These are phyloP conservation scores for Sula dactylatra DNA, from an alignment of 2,113 vertebrate genomes.

Conservation along the genomic window DNA sequence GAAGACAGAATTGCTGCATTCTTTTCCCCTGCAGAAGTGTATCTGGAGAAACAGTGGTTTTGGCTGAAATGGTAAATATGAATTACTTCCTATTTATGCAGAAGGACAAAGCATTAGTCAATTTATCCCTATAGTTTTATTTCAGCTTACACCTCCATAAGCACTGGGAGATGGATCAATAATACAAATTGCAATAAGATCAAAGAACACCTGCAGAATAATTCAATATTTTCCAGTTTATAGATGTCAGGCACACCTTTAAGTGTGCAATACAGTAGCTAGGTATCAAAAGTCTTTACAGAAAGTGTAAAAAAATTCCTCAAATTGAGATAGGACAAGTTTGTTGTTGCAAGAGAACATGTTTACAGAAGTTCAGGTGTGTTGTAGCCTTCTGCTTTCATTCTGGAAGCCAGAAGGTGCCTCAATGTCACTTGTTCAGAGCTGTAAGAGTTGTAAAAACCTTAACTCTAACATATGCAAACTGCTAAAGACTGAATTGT, in stretches of 20 bases:
- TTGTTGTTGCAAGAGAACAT: background rate
- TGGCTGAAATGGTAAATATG: constrained; percentile 84
- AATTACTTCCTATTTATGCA: background rate
- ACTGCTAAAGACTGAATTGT: background rate
- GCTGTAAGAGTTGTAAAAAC: background rate
- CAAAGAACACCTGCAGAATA: background rate
- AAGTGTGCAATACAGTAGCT: background rate
- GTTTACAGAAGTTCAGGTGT: background rate
- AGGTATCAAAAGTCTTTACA: background rate
- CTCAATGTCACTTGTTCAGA: background rate
- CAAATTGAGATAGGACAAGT: background rate
- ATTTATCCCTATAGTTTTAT: background rate
- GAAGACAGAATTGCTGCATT: constrained; percentile 66
- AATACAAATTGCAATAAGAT: background rate
- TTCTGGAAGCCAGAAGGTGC: background rate
- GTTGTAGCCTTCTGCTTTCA: background rate
- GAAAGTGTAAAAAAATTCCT: background rate
- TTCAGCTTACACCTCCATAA: background rate
- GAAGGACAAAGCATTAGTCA: background rate
- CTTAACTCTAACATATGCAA: background rate
- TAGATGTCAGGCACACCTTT: background rate
- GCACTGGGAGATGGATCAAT: background rate
- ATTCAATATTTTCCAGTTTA: background rate
- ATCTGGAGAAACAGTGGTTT: constrained; percentile 71
- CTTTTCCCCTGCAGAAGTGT: constrained; percentile 49